Conservation (phyloP, 2,888 invertebrate genomes). For the Noctua janthe region DNA sequence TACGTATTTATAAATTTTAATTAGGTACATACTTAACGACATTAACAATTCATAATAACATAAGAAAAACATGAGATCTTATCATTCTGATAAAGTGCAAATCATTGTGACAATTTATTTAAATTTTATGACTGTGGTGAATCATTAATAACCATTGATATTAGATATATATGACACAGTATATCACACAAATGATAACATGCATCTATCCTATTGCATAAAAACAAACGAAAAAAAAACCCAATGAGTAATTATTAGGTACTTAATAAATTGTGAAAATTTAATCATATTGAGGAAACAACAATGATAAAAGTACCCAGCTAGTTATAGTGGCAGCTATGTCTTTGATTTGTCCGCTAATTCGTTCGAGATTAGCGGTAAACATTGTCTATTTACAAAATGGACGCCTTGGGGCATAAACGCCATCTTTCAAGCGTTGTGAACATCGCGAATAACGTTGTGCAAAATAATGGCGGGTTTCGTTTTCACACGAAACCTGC, state of each 20-base stretch:
- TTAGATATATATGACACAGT: background rate
- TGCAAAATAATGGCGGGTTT: conserved; percentile 40
- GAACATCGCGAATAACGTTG: conserved; percentile 59
- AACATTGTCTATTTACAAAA: conserved; percentile 66
- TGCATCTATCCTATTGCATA: background rate
- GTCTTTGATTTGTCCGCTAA: conserved; percentile 36
- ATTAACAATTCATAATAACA: background rate
- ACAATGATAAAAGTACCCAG: conserved; percentile 12
- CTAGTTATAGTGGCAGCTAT: background rate
- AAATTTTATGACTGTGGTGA: conserved; percentile 6
- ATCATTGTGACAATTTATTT: conserved; percentile 4
- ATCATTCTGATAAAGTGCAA: background rate
- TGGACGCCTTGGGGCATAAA: conserved; percentile 56
- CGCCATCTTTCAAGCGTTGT: conserved; percentile 64
- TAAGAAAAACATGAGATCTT: conserved; percentile 3
- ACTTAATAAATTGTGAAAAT: conserved; percentile 10
- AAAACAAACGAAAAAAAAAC: conserved; percentile 31
- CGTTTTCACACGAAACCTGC: background rate
- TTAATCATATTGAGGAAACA: conserved; percentile 14
- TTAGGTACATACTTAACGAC: background rate
- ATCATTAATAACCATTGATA: conserved; percentile 14
- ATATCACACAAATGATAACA: background rate
- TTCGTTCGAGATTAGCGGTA: conserved; percentile 55
- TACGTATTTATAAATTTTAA: conserved; percentile 11
- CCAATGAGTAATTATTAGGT: conserved; percentile 3